Base-by-base conservation (phyloP, 2,888 invertebrate genomes). In the Drosophila setosimentum region DNA sequence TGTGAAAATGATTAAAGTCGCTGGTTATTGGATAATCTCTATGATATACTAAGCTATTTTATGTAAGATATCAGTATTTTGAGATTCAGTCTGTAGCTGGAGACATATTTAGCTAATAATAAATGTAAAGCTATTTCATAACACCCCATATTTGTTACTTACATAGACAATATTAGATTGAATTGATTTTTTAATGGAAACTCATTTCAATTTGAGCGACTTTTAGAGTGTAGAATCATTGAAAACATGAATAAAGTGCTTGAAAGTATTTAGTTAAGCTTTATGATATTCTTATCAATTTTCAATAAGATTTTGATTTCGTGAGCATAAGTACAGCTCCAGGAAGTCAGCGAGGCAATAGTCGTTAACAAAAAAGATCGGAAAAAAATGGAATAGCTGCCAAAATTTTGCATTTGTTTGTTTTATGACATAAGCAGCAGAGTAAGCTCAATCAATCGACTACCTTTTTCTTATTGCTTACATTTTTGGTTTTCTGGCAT, bases 381-480 rank as follows among this genome's bases (percentile, higher is more conserved):
- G 2, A 24, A 16, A 24, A 24, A 11, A 42, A 10, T 33, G 5
- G 21, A 11, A 21, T 42, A 48, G 53, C 48, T 35, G n/a, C 10
- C 27, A 6, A 65, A 16, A n/a, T 6, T 65, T 37, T 18, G 27
- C 32, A 53, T 16, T 16, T 24, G 21, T n/a, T 3, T 35, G 27
- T 27, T 11, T 27, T 35, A 11, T 33, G 18, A 18, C 29, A 48
- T 35, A 33, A 50, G 54, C 24, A 53, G 30, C 37, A 33, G 18
- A 33, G 53, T 27, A 37, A 64, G 70, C 76, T 50, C 45, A 69
- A 74, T 74, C 73, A 63, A 74, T 74, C 76, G 75, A 45, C 42
- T 29, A 58, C 37, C 16, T 29, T 30, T 29, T 50, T 42, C 18
- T 27, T 35, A 18, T 18, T 32, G 27, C 29, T 21, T 8, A 13